phyloP scores from a whole-genome alignment of 2,113 vertebrate genomes.

The Sterna hirundo region DNA sequence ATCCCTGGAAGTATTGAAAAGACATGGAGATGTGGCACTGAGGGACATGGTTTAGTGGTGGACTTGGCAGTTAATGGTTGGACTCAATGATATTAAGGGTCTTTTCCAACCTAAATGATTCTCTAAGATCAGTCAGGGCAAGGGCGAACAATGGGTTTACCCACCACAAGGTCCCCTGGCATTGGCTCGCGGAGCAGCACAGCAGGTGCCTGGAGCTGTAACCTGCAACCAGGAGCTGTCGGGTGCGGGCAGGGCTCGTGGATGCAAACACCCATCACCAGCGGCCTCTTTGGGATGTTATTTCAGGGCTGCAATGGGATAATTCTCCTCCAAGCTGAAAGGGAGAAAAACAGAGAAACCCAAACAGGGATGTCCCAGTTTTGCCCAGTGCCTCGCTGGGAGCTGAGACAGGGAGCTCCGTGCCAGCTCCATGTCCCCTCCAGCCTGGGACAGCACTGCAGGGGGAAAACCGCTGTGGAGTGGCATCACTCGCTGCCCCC shows the following conservation, averaged over 20 bases:
- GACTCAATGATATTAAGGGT: rapidly evolving
- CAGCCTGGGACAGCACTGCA: background rate
- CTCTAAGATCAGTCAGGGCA: rapidly evolving
- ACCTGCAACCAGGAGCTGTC: background rate
- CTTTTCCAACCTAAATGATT: background rate
- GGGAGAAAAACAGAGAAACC: background rate
- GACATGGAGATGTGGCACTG: rapidly evolving
- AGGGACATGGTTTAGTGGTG: background rate
- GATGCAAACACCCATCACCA: background rate
- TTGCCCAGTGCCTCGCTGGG: background rate
- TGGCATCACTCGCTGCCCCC: background rate
- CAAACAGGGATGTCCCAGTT: background rate
- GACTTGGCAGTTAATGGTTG: background rate
- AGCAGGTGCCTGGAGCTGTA: background rate
- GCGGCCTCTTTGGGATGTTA: background rate
- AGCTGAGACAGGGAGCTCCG: background rate
- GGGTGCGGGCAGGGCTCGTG: background rate
- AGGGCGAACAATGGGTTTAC: rapidly evolving
- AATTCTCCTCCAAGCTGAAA: background rate
- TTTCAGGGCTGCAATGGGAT: background rate
- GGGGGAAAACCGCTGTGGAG: background rate
- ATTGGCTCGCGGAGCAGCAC: rapidly evolving
- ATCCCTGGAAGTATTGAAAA: background rate
- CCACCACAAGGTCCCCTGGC: no score
- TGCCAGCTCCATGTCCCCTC: background rate